Base-by-base conservation (phyloP, 1,140 invertebrate species). In the Papilio polyxenes region DNA sequence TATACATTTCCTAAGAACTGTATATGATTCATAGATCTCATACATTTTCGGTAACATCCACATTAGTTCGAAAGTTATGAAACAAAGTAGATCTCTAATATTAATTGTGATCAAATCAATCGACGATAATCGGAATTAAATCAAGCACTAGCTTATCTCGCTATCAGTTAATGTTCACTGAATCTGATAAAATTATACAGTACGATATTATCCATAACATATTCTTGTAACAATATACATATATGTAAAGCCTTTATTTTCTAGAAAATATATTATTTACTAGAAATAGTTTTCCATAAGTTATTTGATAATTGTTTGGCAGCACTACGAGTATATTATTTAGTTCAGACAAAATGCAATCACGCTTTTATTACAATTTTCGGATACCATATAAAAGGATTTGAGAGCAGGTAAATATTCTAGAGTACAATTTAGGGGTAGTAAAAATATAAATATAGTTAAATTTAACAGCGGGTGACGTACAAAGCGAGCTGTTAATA, bases 401-500 rank as follows among this genome's bases (percentile, higher is more conserved):
- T n/a, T 65, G 17, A 31, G 62, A 4, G n/a, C 15, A 76, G 75
- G 48, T 23, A 23, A 44, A 49, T 20, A 20, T 48, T 23, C 8
- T 76, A 76, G n/a, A 76, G 15, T 48, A 76, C 84, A 82, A 83
- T 81, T 83, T 83, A 80, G 48, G 20, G 75, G 82, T 80, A 82
- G 82, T 85, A 83, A 82, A 85, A 84, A 84, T 86, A 83, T 87
- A 83, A 82, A 85, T 85, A 87, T 85, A 83, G 82, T 81, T 86
- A 84, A 85, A 85, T 85, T 80, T 85, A 85, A 81, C 81, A 85
- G 83, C 82, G 83, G 75, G 84, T 80, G 83, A 83, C 85, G 85
- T 84, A 87, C 87, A 89, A 87, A 89, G 87, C 82, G 89, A 85
- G 83, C 86, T 88, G 92, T 92, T 92, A 92, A 93, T 93, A 93